These are phyloP conservation scores for Protonemura montana DNA, from an alignment of 2,888 invertebrate genomes.

Conservation along the genomic window DNA sequence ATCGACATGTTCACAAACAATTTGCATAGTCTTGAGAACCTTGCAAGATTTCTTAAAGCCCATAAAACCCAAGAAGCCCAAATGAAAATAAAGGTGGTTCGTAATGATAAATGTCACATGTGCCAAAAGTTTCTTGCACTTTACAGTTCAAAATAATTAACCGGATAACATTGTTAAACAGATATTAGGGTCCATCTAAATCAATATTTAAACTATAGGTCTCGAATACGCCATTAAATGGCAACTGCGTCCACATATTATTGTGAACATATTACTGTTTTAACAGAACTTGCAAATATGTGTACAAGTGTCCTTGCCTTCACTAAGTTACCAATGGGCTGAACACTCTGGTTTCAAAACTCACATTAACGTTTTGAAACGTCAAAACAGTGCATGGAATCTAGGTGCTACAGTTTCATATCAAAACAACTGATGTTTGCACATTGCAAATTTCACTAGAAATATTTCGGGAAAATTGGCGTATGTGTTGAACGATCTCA, in stretches of 20 bases:
- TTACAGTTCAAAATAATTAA: conserved; percentile 1
- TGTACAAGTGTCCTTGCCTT: not conserved
- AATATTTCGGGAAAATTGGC: not conserved
- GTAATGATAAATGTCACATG: no score
- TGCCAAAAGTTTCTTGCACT: not conserved
- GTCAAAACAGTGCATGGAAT: not conserved
- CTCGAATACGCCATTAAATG: not conserved
- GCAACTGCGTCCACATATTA: conserved; percentile 7
- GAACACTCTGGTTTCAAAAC: not conserved
- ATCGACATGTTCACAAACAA: not conserved
- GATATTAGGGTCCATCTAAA: not conserved
- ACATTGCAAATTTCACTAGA: not conserved
- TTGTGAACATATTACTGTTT: not conserved
- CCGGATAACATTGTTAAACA: not conserved
- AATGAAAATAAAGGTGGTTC: not conserved
- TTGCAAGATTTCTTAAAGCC: no score
- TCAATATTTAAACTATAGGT: not conserved
- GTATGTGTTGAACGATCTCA: not conserved
- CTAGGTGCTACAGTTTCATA: not conserved
- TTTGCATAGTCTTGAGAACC: not conserved
- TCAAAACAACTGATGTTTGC: not conserved
- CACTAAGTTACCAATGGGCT: not conserved
- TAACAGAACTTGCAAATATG: not conserved
- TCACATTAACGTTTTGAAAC: not conserved
- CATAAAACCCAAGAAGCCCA: no score